Percentiles rank a stretch among this genome's conserved stretches.
Conservation (phyloP, 2,888 invertebrate species). For the Sympetrum striolatum region DNA sequence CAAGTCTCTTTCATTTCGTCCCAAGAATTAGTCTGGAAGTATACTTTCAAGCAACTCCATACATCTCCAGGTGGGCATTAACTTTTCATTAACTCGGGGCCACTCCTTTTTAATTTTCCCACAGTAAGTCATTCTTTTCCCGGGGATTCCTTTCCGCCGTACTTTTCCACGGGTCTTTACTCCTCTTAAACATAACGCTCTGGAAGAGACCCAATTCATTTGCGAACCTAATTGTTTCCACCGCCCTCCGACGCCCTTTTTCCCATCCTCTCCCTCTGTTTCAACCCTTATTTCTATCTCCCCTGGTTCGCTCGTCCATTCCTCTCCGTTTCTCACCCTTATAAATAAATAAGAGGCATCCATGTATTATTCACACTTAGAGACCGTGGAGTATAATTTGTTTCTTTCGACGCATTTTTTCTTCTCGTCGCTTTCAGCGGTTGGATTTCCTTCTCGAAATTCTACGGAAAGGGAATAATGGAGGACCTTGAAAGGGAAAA, state of each 20-base stretch:
- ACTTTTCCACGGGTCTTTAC: not conserved
- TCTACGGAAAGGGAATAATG: not conserved
- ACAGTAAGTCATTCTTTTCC: too few relatives aligned
- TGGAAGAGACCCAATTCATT: not conserved
- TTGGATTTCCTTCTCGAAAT: not conserved
- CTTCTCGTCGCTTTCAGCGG: too few relatives aligned
- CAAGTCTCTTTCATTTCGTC: too few relatives aligned
- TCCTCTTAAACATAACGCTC: not conserved
- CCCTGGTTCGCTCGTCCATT: not conserved
- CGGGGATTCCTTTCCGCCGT: not conserved
- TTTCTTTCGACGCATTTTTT: constrained; percentile 11
- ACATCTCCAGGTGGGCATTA: too few relatives aligned
- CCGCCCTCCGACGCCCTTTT: not conserved
- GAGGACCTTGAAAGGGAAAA: not conserved
- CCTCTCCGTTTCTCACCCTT: not conserved
- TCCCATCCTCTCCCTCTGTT: too few relatives aligned
- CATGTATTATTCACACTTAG: not conserved
- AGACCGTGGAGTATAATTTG: constrained; percentile 1
- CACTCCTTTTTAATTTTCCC: too few relatives aligned
- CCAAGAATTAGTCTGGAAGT: too few relatives aligned
- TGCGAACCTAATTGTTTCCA: not conserved
- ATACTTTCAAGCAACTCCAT: too few relatives aligned
- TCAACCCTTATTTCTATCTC: not conserved
- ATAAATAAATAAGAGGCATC: constrained; percentile 1
- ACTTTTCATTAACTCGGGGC: too few relatives aligned